Base-by-base conservation (phyloP, 2,797 vertebrate genomes). In the Oreortyx pictus region DNA sequence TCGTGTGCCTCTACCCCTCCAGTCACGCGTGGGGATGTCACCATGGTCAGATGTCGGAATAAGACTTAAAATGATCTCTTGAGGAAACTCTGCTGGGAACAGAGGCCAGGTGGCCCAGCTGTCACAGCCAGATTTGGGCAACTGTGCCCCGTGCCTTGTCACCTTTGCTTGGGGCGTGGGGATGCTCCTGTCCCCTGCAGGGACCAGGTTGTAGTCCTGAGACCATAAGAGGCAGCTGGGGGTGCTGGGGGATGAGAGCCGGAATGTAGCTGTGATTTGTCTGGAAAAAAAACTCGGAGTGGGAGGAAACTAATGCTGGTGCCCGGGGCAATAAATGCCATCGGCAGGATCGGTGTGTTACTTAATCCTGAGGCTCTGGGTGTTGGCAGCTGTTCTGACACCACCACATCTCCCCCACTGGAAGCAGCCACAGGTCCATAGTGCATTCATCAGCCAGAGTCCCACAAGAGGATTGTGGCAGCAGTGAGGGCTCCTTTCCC, bases 301-400 rank as follows among this genome's bases (percentile, higher is more conserved):
- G 59, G 84, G 79, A 95, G 86, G 89, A 50, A 89, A 11, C 14
- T 8, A n/a, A 29, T 0, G 33, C 19, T 14, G 2, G 79, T 24
- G 50, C 87, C 90, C 80, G 10, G 88, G 94, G 92, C 59, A 5
- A 59, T 1, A 59, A 70, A 23, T 46, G 79, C 86, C 11, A 8
- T 12, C 79, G 84, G 87, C 5, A 35, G 76, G 81, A 31, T 29
- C 43, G 2, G 0, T 22, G 80, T 27, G 1, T 61, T 8, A 1
- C 86, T 81, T 56, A 31, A 86, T 65, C 61, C 77, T 71, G 9
- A 77, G 47, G 49, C 60, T 39, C 37, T 78, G 76, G 86, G 68
- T 77, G 80, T 81, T 46, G 72, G 86, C 8, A 27, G 33, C 85
- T 56, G 64, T n/a, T 86, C 83, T 89, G 67, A 86, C 70, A 13